phyloP scores from a whole-genome alignment of 2,113 vertebrate genomes.

The Grantiella picta region DNA sequence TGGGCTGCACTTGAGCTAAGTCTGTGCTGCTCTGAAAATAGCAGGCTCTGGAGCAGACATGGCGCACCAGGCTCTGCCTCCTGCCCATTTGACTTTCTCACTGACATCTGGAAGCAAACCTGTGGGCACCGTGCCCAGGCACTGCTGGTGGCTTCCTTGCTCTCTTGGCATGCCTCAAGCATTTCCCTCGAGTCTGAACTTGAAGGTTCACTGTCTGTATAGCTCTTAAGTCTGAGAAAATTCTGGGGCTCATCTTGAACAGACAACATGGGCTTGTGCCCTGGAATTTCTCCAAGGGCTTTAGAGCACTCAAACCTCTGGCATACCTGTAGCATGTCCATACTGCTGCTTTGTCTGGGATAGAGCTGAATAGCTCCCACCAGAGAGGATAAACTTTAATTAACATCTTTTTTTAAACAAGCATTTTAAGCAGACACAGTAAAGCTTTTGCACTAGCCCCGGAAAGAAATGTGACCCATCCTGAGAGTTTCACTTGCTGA shows the following conservation, averaged over 20 bases:
- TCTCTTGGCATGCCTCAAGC: not conserved
- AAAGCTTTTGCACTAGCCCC: not conserved
- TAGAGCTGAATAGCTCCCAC: not conserved
- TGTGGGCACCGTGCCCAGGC: not conserved
- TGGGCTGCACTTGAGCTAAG: not conserved
- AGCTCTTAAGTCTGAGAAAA: not conserved
- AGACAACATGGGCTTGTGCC: not conserved
- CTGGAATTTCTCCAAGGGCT: not conserved
- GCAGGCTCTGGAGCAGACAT: not conserved
- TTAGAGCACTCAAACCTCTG: not conserved
- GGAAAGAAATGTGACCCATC: not conserved
- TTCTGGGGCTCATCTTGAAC: not conserved
- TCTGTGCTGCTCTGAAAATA: not conserved
- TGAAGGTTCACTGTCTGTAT: not conserved
- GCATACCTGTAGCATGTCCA: not conserved
- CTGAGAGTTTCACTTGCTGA: not conserved
- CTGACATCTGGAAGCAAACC: not conserved
- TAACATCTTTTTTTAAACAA: not conserved
- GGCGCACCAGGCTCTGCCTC: not conserved
- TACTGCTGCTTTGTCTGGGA: not conserved
- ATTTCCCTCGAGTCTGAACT: not conserved
- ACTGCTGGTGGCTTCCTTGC: not conserved
- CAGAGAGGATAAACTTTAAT: constrained; percentile 1
- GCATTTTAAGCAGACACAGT: not conserved
- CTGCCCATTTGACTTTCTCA: not conserved